These are phyloP conservation scores for Frankliniella fusca DNA, from an alignment of 2,888 invertebrate species.

Conservation along the genomic window DNA sequence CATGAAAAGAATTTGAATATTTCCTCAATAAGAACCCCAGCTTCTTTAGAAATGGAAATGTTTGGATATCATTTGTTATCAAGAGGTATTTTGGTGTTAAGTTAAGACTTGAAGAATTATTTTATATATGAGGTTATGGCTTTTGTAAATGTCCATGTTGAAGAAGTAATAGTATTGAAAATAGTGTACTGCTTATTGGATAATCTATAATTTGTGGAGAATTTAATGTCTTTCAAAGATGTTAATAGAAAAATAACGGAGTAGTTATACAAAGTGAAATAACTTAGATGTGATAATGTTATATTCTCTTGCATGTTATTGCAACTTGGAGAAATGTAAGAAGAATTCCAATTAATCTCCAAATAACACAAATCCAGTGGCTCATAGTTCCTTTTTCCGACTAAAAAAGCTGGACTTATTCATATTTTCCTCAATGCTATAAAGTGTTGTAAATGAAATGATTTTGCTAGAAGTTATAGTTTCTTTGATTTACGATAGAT, in stretches of 20 bases:
- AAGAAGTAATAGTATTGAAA: background rate
- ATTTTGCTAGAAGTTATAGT: too few relatives aligned
- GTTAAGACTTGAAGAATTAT: conserved; percentile 10
- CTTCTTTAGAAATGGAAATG: background rate
- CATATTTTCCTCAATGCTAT: too few relatives aligned
- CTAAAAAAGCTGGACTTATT: too few relatives aligned
- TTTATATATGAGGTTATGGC: background rate
- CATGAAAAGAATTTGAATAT: too few relatives aligned
- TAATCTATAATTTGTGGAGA: background rate
- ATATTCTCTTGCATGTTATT: background rate
- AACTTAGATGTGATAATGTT: background rate
- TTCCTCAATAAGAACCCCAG: background rate
- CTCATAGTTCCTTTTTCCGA: too few relatives aligned
- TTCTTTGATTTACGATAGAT: too few relatives aligned
- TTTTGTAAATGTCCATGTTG: background rate
- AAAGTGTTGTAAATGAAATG: too few relatives aligned
- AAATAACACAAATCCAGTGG: too few relatives aligned
- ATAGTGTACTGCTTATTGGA: background rate
- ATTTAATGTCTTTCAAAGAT: background rate
- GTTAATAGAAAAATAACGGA: too few relatives aligned
- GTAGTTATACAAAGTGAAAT: background rate
- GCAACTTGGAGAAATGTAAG: background rate
- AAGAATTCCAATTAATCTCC: background rate
- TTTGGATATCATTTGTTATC: conserved; percentile 12
- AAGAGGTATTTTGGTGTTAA: conserved; percentile 16